phyloP scores from a whole-genome alignment of 2,888 invertebrate species.

The Poecilobothrus nobilitatus region DNA sequence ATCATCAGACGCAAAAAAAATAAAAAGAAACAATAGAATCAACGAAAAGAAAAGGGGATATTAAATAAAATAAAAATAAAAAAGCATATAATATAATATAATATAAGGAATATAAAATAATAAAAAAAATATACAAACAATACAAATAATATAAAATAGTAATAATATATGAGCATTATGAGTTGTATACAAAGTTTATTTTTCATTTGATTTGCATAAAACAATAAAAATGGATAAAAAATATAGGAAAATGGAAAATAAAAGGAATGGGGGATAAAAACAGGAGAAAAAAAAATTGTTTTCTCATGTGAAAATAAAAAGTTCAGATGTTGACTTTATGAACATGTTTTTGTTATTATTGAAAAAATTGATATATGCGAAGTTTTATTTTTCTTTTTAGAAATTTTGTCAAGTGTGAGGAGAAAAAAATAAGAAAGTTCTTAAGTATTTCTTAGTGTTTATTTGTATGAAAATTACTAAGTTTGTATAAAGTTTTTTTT shows the following conservation, averaged over 20 bases:
- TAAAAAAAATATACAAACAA: too few relatives aligned
- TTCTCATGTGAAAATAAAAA: slow-evolving; percentile 1
- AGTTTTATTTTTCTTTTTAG: too few relatives aligned
- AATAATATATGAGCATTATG: slow-evolving; percentile 6
- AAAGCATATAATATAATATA: not conserved
- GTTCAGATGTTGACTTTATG: slow-evolving; percentile 6
- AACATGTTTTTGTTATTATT: not conserved
- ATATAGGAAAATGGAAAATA: not conserved
- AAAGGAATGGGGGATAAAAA: too few relatives aligned
- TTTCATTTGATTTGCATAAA: slow-evolving; percentile 3
- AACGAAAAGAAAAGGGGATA: too few relatives aligned
- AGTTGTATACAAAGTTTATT: slow-evolving; percentile 3
- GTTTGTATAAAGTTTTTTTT: too few relatives aligned
- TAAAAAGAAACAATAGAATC: not conserved
- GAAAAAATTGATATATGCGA: not conserved
- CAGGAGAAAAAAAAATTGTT: not conserved
- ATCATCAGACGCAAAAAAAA: not conserved
- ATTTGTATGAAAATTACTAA: too few relatives aligned
- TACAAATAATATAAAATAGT: not conserved
- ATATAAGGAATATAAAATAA: not conserved
- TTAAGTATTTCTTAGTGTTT: too few relatives aligned
- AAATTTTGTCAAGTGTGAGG: too few relatives aligned
- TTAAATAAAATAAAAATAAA: not conserved
- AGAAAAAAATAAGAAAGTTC: too few relatives aligned
- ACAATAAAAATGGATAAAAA: not conserved